Evolutionary conservation across 2,888 invertebrate genomes (phyloP).

Genomic region (Ennomos erosarius): DNA sequence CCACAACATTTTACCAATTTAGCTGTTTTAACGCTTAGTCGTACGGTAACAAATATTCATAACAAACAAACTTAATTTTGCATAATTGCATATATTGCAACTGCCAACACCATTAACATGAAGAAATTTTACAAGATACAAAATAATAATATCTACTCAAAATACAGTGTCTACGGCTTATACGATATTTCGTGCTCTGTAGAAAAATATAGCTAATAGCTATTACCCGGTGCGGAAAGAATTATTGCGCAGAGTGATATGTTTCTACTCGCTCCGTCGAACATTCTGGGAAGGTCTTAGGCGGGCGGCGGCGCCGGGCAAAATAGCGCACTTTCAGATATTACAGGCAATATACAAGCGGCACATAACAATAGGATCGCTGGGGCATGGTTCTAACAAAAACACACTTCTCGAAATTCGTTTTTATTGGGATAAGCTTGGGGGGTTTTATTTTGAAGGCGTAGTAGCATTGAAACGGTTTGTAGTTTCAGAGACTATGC

Average conservation of each 20-base stretch:
- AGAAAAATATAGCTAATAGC: conserved; percentile 3
- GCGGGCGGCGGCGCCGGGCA: not conserved
- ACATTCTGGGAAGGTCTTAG: conserved; percentile 11
- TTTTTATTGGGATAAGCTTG: no score
- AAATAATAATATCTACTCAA: conserved; percentile 25
- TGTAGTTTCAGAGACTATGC: no score
- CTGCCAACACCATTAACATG: conserved; percentile 24
- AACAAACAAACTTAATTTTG: no score
- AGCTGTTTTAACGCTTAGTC: no score
- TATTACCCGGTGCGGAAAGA: conserved; percentile 18
- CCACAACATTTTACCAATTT: no score
- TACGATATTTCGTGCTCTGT: conserved; percentile 18
- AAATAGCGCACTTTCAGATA: conserved; percentile 10
- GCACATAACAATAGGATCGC: conserved; percentile 9
- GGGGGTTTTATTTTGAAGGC: no score
- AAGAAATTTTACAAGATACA: conserved; percentile 21
- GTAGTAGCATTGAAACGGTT: no score
- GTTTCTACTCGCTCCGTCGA: conserved; percentile 5
- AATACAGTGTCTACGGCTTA: conserved; percentile 24
- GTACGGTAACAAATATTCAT: no score
- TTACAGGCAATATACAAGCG: conserved; percentile 9
- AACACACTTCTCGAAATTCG: not conserved
- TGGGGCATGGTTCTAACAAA: conserved; percentile 4
- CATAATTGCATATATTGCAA: no score
- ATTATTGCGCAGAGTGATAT: conserved; percentile 15